Evolutionary conservation across 2,113 vertebrate species (phyloP), one percentile per base, ranked within the genome.

Genomic region (Tricholaema leucomelas): DNA sequence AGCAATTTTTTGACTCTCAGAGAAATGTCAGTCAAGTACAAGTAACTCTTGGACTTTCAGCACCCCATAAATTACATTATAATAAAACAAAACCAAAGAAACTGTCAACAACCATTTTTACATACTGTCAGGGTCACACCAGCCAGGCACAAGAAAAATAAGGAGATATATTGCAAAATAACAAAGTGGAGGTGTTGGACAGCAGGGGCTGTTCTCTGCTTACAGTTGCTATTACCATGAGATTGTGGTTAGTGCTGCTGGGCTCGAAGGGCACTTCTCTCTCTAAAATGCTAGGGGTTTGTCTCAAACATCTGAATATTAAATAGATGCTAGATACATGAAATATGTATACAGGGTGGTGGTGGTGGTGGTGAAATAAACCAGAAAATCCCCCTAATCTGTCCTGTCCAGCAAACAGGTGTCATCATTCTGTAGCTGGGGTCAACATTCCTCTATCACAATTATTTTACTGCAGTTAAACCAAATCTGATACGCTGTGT

Each of bases 31-130:
- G 71, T 91, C 74, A 93, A 78, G 74, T 77, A 61, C 77, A 73
- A 90, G 88, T 56, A 69, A 85, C 58, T 89, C 52, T 46, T 31
- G 81, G 66, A 69, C 84, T 88, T 94, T 55, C 80, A 72, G 72
- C 66, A 73, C 93, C 52, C 50, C 81, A 84, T 81, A 91, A 71
- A 81, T 88, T 92, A 77, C 66, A 76, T 92, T 78, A 73, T 63
- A 87, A 91, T 91, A 87, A 71, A 86, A 89, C 21, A 73, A 94
- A 95, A 55, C 2, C 72, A 92, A 78, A 76, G 72, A 69, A 82
- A 52, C 66, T 80, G 78, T 74, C 87, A 91, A 19, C 59, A 90
- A 40, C 27, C 25, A 67, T 71, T 92, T 90, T 92, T 92, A 78
- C 66, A 56, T 86, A 69, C 50, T 75, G 86, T 12, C 83, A 75